Conservation (phyloP, 1,140 invertebrate genomes). For the Nasonia vitripennis region DNA sequence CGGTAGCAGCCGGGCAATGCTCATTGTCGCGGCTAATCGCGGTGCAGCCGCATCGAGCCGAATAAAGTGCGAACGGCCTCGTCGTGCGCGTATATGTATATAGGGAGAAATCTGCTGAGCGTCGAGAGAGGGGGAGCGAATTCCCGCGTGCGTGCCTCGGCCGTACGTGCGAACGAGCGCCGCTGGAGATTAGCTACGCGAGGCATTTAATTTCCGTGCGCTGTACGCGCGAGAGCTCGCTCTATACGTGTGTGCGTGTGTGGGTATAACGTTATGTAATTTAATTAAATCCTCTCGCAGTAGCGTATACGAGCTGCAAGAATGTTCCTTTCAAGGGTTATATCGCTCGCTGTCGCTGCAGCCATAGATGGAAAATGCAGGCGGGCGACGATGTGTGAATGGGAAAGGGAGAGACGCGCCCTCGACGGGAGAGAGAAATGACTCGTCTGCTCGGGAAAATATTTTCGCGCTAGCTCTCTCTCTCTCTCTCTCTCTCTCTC, state of each 20-base stretch:
- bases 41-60: constrained; percentile 1
- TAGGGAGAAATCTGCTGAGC: constrained; percentile 35
- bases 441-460: not conserved
- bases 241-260: constrained; percentile 12
- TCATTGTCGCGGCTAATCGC: constrained; percentile 18
- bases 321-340: constrained; percentile 53
- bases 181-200: constrained; percentile 63
- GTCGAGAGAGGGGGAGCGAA: constrained; percentile 33
- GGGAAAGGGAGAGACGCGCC: not conserved
- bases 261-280: constrained; percentile 57
- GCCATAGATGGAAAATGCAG: constrained; percentile 18
- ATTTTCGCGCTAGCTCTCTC: not conserved
- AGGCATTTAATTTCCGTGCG: constrained; percentile 63
- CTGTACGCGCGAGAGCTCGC: constrained; percentile 10
- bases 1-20: not conserved
- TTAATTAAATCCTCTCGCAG: constrained; percentile 65
- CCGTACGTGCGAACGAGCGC: constrained; percentile 57
- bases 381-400: not conserved
- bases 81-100: not conserved
- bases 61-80: constrained; percentile 31
- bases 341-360: not conserved
- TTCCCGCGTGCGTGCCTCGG: constrained; percentile 26
- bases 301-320: constrained; percentile 50
- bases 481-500: too few species aligned
- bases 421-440: not conserved